Evolutionary conservation across 1,140 invertebrate species (phyloP).

Genomic region (Drosophila parvula): DNA sequence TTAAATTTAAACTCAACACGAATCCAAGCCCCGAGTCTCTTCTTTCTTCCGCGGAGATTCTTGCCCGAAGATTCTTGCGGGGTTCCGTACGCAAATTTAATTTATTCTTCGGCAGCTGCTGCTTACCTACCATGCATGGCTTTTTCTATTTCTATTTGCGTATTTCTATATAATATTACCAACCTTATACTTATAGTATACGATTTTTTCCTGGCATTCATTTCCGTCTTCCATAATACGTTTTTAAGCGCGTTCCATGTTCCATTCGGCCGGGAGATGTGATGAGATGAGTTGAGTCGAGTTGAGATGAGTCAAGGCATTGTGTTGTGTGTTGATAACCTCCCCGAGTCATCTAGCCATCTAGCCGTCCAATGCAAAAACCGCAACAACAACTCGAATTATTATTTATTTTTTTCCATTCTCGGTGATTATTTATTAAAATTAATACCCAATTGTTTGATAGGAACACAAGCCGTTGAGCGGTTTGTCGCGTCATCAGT

Average conservation of each 20-base stretch:
- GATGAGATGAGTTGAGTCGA: constrained; percentile 1
- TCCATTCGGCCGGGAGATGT: constrained; percentile 47
- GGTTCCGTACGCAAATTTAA: constrained; percentile 69
- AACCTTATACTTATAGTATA: constrained; percentile 35
- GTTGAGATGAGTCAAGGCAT: constrained; percentile 66
- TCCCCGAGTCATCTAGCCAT: constrained; percentile 49
- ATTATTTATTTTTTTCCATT: constrained; percentile 72
- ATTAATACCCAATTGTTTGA: constrained; percentile 81
- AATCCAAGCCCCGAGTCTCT: constrained; percentile 38
- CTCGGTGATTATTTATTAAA: constrained; percentile 80
- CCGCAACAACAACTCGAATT: constrained; percentile 51
- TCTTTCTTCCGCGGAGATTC: constrained; percentile 49
- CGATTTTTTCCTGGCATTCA: constrained; percentile 72
- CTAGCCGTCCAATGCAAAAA: constrained; percentile 55
- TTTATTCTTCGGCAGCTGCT: constrained; percentile 77
- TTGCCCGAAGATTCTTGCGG: constrained; percentile 28
- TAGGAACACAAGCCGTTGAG: constrained; percentile 45
- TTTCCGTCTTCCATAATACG: constrained; percentile 82
- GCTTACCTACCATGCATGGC: constrained; percentile 63
- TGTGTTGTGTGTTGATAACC: constrained; percentile 79
- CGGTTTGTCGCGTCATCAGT: constrained; percentile 69
- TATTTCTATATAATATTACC: constrained; percentile 69
- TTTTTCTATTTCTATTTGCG: constrained; percentile 68
- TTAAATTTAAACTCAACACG: constrained; percentile 71
- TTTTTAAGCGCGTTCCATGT: constrained; percentile 76